Conservation (phyloP, 2,113 vertebrate species). For the Nerophis lumbriciformis region DNA sequence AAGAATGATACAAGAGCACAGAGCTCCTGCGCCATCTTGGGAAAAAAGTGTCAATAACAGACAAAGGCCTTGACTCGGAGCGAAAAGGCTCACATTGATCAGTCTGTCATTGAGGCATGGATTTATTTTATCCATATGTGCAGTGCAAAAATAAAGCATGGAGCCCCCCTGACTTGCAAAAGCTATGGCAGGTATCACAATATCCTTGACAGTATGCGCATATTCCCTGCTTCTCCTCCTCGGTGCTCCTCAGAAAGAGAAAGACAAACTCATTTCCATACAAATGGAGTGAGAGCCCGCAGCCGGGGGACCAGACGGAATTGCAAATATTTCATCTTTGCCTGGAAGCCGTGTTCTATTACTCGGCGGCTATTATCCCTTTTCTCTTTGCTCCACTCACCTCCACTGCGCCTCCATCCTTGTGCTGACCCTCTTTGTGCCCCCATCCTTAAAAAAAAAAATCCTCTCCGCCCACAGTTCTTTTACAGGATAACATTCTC, state of each 20-base stretch:
- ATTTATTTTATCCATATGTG: conserved; percentile 67
- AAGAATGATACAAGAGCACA: too few relatives aligned
- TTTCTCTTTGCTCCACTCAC: conserved; percentile 43
- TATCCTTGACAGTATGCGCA: conserved; percentile 54
- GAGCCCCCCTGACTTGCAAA: conserved; percentile 43
- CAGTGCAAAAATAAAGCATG: conserved; percentile 37
- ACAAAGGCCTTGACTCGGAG: conserved; percentile 57
- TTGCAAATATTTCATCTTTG: conserved; percentile 79
- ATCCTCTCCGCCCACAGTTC: conserved; percentile 22
- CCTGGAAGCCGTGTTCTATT: conserved; percentile 62
- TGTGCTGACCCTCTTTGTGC: conserved; percentile 9
- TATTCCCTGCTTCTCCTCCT: conserved; percentile 42
- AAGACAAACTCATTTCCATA: conserved; percentile 79
- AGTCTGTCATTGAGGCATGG: conserved; percentile 62
- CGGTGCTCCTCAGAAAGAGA: conserved; percentile 55
- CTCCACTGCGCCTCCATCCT: conserved; percentile 29
- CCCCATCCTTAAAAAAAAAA: conserved; percentile 13
- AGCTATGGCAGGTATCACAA: conserved; percentile 61
- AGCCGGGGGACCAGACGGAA: conserved; percentile 71
- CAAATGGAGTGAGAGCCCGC: conserved; percentile 75
- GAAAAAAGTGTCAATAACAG: conserved; percentile 52
- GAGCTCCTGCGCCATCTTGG: too few relatives aligned
- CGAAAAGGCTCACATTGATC: conserved; percentile 42
- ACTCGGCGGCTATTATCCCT: conserved; percentile 58
- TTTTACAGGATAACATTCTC: conserved; percentile 12